Percentiles rank a stretch among this genome's conserved stretches.
These are phyloP conservation scores for Heliconius charithonia DNA, from an alignment of 2,888 invertebrate species.

Conservation along the genomic window DNA sequence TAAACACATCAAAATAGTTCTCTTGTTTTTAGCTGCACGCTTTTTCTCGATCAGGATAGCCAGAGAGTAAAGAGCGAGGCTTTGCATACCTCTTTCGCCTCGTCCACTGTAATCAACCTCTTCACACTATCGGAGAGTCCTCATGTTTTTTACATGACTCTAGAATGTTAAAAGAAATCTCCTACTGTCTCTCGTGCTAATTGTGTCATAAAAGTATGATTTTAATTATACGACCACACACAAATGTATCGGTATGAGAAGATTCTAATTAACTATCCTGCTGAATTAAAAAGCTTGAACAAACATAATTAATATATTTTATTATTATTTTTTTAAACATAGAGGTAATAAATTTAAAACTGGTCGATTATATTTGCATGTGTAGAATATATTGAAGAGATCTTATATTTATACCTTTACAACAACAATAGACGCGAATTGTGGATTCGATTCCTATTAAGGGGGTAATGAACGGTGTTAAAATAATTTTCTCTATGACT, in stretches of 20 bases:
- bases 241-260: background rate
- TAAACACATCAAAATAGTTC: too few relatives aligned
- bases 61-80: too few relatives aligned
- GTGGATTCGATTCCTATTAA: background rate
- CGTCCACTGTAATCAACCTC: too few relatives aligned
- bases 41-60: too few relatives aligned
- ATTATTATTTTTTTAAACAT: conserved; percentile 1
- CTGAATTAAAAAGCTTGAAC: background rate
- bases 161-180: too few relatives aligned
- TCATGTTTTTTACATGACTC: too few relatives aligned
- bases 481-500: too few relatives aligned
- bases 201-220: background rate
- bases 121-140: too few relatives aligned
- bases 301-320: background rate
- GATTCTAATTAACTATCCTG: background rate
- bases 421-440: background rate
- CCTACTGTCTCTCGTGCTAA: too few relatives aligned
- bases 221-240: background rate
- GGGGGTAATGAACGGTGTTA: background rate
- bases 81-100: too few relatives aligned
- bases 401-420: background rate
- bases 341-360: background rate
- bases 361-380: background rate
- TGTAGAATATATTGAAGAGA: background rate
- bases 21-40: too few relatives aligned